Percentiles rank a stretch among this genome's conserved stretches.
Conservation (phyloP, 2,888 invertebrate species). For the Lasioglossum calceatum region DNA sequence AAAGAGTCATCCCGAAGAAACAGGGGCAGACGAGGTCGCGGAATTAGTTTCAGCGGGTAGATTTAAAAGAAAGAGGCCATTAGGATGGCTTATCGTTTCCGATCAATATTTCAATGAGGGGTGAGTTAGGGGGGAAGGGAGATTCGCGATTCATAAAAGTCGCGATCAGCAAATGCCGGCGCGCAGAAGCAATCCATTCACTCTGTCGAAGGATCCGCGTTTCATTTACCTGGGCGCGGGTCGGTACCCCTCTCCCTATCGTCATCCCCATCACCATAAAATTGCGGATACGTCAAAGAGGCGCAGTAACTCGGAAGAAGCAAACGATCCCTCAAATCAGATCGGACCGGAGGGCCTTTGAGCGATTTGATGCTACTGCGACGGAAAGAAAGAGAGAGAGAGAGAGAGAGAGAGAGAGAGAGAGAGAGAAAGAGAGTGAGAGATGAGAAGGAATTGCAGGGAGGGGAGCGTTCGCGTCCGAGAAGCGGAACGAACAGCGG, state of each 20-base stretch:
- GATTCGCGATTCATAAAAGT: not conserved
- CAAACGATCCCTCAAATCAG: conserved; percentile 51
- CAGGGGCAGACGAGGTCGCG: not conserved
- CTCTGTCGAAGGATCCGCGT: not conserved
- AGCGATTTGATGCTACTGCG: conserved; percentile 32
- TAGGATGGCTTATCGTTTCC: not conserved
- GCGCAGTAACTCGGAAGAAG: conserved; percentile 20
- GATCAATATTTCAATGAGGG: conserved; percentile 10
- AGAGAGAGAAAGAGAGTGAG: no score
- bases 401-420: no score
- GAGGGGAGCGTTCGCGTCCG: not conserved
- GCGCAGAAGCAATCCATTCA: conserved; percentile 17
- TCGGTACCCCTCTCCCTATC: not conserved
- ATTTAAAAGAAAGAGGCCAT: not conserved
- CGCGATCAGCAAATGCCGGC: conserved; percentile 16
- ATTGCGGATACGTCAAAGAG: conserved; percentile 30
- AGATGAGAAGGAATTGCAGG: conserved; percentile 9
- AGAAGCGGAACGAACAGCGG: conserved; percentile 42
- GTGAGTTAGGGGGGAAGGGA: not conserved
- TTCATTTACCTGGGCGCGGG: conserved; percentile 21
- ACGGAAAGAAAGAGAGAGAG: not conserved
- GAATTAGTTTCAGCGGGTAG: not conserved
- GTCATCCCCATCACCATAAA: conserved; percentile 40
- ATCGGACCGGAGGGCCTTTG: conserved; percentile 32
- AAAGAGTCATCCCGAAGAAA: not conserved